Percentiles rank a stretch among this genome's conserved stretches.
Conservation (phyloP, 2,888 invertebrate species). For the Lasioglossum calceatum region DNA sequence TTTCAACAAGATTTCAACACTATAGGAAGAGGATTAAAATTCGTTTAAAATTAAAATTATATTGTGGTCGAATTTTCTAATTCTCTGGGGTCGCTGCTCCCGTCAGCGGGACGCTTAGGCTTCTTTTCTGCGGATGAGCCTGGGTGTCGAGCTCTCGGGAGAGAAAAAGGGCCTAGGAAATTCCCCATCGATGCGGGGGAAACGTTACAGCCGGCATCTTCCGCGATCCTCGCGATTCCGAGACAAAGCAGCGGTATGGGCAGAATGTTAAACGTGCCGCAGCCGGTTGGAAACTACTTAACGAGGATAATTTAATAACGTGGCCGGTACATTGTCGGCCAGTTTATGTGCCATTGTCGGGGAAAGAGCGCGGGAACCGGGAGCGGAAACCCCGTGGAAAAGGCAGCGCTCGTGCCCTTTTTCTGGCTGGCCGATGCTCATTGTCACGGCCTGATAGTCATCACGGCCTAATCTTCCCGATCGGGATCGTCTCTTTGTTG, state of each 20-base stretch:
- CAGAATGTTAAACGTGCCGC: slow-evolving; percentile 50
- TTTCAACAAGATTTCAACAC: too few relatives aligned
- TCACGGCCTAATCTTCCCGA: slow-evolving; percentile 26
- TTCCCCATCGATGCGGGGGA: slow-evolving; percentile 30
- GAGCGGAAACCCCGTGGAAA: slow-evolving; percentile 38
- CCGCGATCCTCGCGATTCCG: slow-evolving; percentile 15
- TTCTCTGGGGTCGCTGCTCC: not conserved
- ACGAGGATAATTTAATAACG: slow-evolving; percentile 59
- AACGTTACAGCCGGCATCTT: slow-evolving; percentile 22
- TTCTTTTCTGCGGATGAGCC: not conserved
- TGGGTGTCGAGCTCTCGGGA: not conserved
- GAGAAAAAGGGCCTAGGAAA: slow-evolving; percentile 21
- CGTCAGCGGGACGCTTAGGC: not conserved
- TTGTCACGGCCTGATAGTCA: slow-evolving; percentile 52
- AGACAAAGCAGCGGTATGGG: slow-evolving; percentile 44
- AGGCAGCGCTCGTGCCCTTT: slow-evolving; percentile 46
- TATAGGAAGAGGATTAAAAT: too few relatives aligned
- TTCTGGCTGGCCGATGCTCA: slow-evolving; percentile 31
- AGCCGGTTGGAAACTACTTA: slow-evolving; percentile 48
- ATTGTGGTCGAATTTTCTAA: not conserved
- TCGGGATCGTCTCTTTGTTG: slow-evolving; percentile 3
- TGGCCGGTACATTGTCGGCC: slow-evolving; percentile 27
- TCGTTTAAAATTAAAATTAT: too few relatives aligned
- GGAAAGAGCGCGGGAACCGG: slow-evolving; percentile 43
- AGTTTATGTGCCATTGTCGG: slow-evolving; percentile 55